phyloP scores from a whole-genome alignment of 2,888 invertebrate genomes.

The Meiosimyza decipiens region DNA sequence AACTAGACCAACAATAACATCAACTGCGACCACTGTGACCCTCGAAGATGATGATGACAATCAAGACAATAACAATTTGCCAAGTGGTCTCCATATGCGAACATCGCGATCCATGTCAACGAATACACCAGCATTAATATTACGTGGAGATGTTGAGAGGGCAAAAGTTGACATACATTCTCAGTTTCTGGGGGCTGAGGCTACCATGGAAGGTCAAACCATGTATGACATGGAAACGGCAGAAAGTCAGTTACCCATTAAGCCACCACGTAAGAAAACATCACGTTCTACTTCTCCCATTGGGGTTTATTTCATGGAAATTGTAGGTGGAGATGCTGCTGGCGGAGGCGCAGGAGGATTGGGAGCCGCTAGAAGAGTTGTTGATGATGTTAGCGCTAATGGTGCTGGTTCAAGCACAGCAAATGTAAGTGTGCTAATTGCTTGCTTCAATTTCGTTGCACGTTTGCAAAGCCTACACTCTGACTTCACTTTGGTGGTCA shows the following conservation, averaged over 20 bases:
- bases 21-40: conserved; percentile 39
- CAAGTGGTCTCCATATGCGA: conserved; percentile 43
- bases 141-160: conserved; percentile 44
- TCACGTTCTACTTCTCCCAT: conserved; percentile 62
- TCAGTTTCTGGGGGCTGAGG: conserved; percentile 6
- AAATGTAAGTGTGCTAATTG: conserved; percentile 44
- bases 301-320: conserved; percentile 27
- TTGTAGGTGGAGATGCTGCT: conserved; percentile 33
- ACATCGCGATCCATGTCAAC: conserved; percentile 59
- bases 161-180: conserved; percentile 32
- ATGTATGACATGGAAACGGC: conserved; percentile 47
- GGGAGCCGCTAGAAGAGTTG: neutral
- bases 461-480: neutral
- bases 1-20: conserved; percentile 2
- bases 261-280: conserved; percentile 63
- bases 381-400: conserved; percentile 20
- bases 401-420: conserved; percentile 28
- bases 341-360: conserved; percentile 32
- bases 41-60: conserved; percentile 48
- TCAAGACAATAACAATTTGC: conserved; percentile 28
- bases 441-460: neutral
- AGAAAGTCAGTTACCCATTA: conserved; percentile 57
- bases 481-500: neutral
- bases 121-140: conserved; percentile 59
- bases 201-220: conserved; percentile 15